phyloP scores from a whole-genome alignment of 2,888 invertebrate genomes.

The Leptinotarsa haldemani region DNA sequence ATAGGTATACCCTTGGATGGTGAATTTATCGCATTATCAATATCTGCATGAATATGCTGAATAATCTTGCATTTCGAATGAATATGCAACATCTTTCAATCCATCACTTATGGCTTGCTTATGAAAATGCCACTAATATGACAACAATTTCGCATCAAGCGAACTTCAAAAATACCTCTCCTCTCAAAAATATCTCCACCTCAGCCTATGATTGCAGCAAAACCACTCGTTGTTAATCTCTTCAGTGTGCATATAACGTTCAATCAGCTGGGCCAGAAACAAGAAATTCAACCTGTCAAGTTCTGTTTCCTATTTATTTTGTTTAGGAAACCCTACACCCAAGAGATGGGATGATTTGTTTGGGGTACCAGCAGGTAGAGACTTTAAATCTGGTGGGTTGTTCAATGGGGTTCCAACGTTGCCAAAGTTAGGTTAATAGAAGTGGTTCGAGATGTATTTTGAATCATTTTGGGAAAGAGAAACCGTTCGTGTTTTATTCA shows the following conservation, averaged over 20 bases:
- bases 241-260: constrained; percentile 2
- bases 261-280: constrained; percentile 23
- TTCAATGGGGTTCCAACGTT: constrained; percentile 22
- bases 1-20: too few relatives aligned
- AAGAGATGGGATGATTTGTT: constrained; percentile 32
- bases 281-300: constrained; percentile 36
- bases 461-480: too few relatives aligned
- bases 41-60: too few relatives aligned
- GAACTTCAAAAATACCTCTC: neutral
- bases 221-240: constrained; percentile 8
- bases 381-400: constrained; percentile 34
- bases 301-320: constrained; percentile 36
- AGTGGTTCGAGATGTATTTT: neutral
- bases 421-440: constrained; percentile 5
- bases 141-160: neutral
- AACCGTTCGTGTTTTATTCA: too few relatives aligned
- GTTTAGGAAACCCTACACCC: constrained; percentile 37
- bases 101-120: too few relatives aligned
- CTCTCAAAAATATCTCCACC: neutral
- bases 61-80: too few relatives aligned
- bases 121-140: neutral
- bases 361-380: constrained; percentile 37
- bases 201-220: neutral
- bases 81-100: too few relatives aligned
- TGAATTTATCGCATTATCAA: too few relatives aligned